Evolutionary conservation across 2,113 vertebrate genomes (phyloP), one percentile per base, ranked within the genome.

Genomic region (Limanda limanda): DNA sequence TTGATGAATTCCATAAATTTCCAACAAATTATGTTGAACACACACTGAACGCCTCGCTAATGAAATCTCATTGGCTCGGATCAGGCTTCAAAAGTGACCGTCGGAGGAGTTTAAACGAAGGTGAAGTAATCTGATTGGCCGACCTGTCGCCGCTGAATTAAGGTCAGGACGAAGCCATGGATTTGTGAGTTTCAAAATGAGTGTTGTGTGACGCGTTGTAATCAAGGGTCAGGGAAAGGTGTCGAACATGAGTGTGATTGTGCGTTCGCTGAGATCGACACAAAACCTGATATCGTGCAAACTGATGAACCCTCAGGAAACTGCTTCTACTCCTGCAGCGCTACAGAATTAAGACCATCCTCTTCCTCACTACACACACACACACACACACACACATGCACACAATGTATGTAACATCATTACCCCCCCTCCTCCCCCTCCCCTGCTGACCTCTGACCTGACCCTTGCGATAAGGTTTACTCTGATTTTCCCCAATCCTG

Each of bases 401-500:
- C 25, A 48, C 48, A 72, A 6, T 5, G n/a, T 27, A 48, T 24
- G 3, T 13, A 24, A 25, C 6, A 61, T 75, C 74, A 74, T 88
- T 78, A 89, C 2, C 24, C 25, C 58, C 2, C 59, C 18, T 3
- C 25, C 25, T 3, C 25, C 25, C 75, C 77, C 80, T 1, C 10
- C 52, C 6, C 67, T 1, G 58, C 65, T 68, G 52, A 90, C 82
- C 80, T 88, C 61, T 86, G 82, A 76, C 76, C 67, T 48, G 48
- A 40, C 66, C 88, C 68, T 25, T 37, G 59, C 27, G 25, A 79
- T 62, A 76, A 82, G 66, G 73, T 86, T 78, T 59, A 69, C 68
- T 68, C 72, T 69, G 74, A 88, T 85, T 89, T 79, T 25, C 52
- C 66, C 47, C 67, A 88, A 92, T 91, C 88, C 78, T 31, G 77